Percentiles rank a stretch among this genome's conserved stretches.
Evolutionary conservation across 30 jellyfish, hydroid and myxozoan species (phyloP).

Genomic region (Aurelia sp.): DNA sequence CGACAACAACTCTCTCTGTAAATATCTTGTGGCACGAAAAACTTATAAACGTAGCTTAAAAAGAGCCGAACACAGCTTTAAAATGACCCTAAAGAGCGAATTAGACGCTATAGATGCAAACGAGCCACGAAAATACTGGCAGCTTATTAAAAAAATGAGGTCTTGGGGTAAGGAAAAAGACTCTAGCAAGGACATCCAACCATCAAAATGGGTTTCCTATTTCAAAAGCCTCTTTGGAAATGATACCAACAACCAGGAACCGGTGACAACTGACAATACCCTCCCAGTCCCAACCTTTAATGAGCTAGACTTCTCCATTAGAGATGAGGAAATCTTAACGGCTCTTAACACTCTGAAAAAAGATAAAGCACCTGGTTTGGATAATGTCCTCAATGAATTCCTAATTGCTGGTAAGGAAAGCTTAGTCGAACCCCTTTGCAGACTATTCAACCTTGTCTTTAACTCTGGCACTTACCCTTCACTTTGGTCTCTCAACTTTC

Average conservation of each 20-base stretch:
- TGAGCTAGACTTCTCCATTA: slow-evolving; percentile 11
- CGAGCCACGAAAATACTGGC: background rate
- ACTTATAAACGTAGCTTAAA: background rate
- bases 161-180: background rate
- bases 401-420: slow-evolving; percentile 10
- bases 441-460: background rate
- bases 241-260: background rate
- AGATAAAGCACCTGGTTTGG: slow-evolving; percentile 23
- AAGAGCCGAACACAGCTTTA: slow-evolving; percentile 5
- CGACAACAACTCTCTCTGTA: background rate
- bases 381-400: slow-evolving; percentile 20
- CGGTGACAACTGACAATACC: background rate
- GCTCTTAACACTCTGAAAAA: background rate
- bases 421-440: background rate
- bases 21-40: background rate
- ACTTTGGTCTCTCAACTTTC: slow-evolving; percentile 18
- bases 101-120: background rate
- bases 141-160: background rate
- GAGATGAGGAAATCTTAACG: background rate
- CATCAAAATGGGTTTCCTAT: slow-evolving; percentile 14
- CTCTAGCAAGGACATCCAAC: slow-evolving; percentile 3
- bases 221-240: slow-evolving; percentile 1
- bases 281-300: background rate
- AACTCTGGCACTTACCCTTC: slow-evolving; percentile 21
- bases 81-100: background rate